phyloP scores from a whole-genome alignment of 2,888 invertebrate genomes.

The Cosmia pyralina region DNA sequence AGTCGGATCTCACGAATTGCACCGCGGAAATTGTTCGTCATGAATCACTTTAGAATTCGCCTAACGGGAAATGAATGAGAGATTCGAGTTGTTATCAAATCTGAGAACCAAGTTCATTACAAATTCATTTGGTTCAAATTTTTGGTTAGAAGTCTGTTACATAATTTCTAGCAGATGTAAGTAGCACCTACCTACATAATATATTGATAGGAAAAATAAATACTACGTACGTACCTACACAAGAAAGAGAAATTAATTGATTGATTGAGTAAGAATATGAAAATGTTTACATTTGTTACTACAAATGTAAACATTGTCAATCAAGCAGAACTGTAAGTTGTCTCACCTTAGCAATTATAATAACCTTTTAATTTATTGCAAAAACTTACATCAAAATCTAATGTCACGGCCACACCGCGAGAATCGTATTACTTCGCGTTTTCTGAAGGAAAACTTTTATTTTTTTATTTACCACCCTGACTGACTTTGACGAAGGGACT shows the following conservation, averaged over 20 bases:
- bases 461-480: conserved; percentile 81
- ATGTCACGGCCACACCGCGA: conserved; percentile 49
- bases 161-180: too few species aligned
- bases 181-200: too few species aligned
- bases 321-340: too few species aligned
- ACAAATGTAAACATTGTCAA: too few species aligned
- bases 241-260: too few species aligned
- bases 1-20: conserved; percentile 47
- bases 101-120: conserved; percentile 1
- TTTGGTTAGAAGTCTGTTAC: background rate
- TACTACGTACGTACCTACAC: too few species aligned
- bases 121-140: background rate
- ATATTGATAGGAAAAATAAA: too few species aligned
- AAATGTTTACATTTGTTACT: too few species aligned
- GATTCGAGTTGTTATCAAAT: conserved; percentile 9
- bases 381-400: conserved; percentile 37
- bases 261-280: too few species aligned
- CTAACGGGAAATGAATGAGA: conserved; percentile 19
- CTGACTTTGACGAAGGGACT: conserved; percentile 84
- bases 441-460: conserved; percentile 72
- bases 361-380: conserved; percentile 12
- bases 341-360: too few species aligned
- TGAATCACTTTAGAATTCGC: conserved; percentile 63
- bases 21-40: conserved; percentile 63
- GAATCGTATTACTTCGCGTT: conserved; percentile 74